phyloP scores from a whole-genome alignment of 1,140 invertebrate genomes.

The Macrotrachela quadricornifera region DNA sequence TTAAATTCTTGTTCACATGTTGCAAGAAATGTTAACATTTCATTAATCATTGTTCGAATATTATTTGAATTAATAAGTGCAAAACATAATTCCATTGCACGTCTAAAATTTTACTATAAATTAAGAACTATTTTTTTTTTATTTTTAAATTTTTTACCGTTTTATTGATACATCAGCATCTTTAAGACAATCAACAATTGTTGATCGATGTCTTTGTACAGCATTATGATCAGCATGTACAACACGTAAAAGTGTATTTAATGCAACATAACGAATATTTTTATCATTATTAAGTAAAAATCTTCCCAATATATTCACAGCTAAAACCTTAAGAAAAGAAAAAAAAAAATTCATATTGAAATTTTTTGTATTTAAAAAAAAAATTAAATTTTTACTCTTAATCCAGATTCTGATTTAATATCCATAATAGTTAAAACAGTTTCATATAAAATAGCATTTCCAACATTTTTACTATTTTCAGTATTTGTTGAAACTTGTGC shows the following conservation, averaged over 20 bases:
- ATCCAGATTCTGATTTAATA: constrained; percentile 77
- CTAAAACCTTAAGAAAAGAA: constrained; percentile 42
- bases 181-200: constrained; percentile 90
- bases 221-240: constrained; percentile 89
- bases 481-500: constrained; percentile 81
- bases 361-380: no score
- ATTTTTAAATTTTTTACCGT: neutral
- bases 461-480: constrained; percentile 91
- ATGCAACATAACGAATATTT: constrained; percentile 94
- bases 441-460: constrained; percentile 89
- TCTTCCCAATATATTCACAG: constrained; percentile 87
- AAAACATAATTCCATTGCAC: constrained; percentile 94
- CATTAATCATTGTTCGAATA: constrained; percentile 85
- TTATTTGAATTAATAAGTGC: constrained; percentile 78
- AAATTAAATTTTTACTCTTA: constrained; percentile 39
- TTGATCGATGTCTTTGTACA: constrained; percentile 85
- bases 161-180: constrained; percentile 36
- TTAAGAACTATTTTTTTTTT: no score
- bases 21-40: constrained; percentile 74
- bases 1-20: constrained; percentile 91
- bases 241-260: constrained; percentile 86
- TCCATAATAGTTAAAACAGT: constrained; percentile 95
- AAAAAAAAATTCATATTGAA: no score
- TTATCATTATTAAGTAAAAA: constrained; percentile 97
- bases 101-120: constrained; percentile 29